Evolutionary conservation across 1,140 invertebrate genomes (phyloP), one percentile per base, ranked within the genome.

Genomic region (Platyscapa corneri): DNA sequence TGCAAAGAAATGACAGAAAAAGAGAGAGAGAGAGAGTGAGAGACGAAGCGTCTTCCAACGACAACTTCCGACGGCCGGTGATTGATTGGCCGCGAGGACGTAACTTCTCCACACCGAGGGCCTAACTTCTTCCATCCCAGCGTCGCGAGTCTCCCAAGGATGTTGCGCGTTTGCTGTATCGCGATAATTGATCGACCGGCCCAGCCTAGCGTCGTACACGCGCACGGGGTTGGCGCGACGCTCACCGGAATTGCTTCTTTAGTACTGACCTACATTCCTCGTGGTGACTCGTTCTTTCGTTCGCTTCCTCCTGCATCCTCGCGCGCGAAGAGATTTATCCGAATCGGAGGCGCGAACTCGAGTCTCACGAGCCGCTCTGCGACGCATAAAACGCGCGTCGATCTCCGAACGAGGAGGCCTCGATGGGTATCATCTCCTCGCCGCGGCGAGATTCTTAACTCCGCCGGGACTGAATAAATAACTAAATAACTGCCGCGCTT

Each of bases 21-120:
- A 74, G 75, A 30, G n/a, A 30, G 64, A 67, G 64, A 34, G 18
- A 14, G 60, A 64, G 27, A 30, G 60, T 7, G n/a, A 30, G 60
- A n/a, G 23, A 27, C 18, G n/a, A 5, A 30, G n/a, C 27, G 27
- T 0, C 27, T 27, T 8, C n/a, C 8, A 27, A 53, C 27, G 10
- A 56, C n/a, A 30, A 39, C 77, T 72, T 78, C 82, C 82, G 82
- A 84, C 82, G 82, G 53, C n/a, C 56, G 53, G 76, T 83, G 72
- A 83, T 83, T 83, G 82, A 83, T 83, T 65, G 64, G 49, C 5
- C 60, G 20, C 60, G 77, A 81, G 70, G 79, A 70, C 65, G 10
- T 65, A 7, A 32, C 79, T 70, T 37, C 16, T 53, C 65, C 39
- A n/a, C 37, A 34, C 30, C 30, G 80, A 14, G 27, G 42, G 10